These are phyloP conservation scores for Erynnis tages DNA, from an alignment of 2,888 invertebrate genomes.

Conservation along the genomic window DNA sequence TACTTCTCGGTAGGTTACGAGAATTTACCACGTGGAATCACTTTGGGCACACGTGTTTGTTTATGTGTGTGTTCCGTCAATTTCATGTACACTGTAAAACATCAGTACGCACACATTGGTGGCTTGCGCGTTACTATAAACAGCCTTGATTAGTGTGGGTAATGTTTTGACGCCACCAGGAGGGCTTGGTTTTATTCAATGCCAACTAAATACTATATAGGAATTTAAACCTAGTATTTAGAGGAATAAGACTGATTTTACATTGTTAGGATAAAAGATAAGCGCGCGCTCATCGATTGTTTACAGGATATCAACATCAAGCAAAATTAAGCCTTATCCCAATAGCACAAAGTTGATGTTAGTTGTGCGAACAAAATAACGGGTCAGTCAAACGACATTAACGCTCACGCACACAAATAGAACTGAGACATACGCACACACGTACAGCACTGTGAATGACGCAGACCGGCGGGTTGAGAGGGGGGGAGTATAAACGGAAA, in stretches of 20 bases:
- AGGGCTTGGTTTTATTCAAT: constrained; percentile 22
- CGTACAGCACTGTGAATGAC: constrained; percentile 53
- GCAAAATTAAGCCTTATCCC: background rate
- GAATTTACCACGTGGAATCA: constrained; percentile 11
- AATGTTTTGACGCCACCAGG: constrained; percentile 38
- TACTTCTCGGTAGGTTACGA: background rate
- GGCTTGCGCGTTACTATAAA: background rate
- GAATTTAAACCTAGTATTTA: background rate
- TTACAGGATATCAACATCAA: background rate
- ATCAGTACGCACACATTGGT: background rate
- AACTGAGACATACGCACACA: constrained; percentile 31
- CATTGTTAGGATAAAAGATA: background rate
- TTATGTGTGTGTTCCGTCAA: constrained; percentile 14
- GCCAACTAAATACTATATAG: background rate
- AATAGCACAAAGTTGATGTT: background rate
- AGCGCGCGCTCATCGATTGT: constrained; percentile 3
- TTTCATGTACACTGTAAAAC: background rate
- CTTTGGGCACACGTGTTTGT: constrained; percentile 5
- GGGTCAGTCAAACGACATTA: constrained; percentile 7
- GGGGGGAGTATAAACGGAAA: constrained; percentile 41
- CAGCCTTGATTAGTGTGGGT: constrained; percentile 28
- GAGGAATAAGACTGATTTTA: background rate
- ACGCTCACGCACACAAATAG: constrained; percentile 32
- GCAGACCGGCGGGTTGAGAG: constrained; percentile 43
- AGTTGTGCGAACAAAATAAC: background rate